A percentile compares a stretch with the other conserved stretches of the same genome.
phyloP scores from a whole-genome alignment of 64 coral and sea anemone species.

The Hydrozoanthus tunicans region DNA sequence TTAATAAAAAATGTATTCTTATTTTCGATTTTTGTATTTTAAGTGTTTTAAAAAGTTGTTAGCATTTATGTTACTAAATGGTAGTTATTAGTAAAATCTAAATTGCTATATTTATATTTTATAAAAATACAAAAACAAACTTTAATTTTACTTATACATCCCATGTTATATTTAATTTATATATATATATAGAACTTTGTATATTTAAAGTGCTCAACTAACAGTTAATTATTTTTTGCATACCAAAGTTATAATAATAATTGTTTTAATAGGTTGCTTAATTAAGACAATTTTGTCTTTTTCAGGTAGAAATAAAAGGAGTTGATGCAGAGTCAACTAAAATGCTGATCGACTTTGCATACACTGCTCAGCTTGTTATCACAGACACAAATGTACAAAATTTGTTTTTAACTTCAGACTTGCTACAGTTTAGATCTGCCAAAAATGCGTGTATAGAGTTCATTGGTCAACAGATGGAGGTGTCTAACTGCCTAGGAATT shows the following conservation, averaged over 20 bases:
- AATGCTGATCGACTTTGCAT: constrained; percentile 84
- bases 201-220: no score
- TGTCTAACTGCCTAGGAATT: constrained; percentile 87
- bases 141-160: no score
- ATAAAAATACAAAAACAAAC: no score
- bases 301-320: constrained; percentile 91
- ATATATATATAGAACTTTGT: no score
- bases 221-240: no score
- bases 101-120: no score
- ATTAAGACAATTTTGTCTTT: neutral
- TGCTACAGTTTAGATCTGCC: constrained; percentile 85
- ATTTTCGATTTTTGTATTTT: no score
- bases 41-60: no score
- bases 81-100: no score
- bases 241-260: neutral
- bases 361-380: constrained; percentile 79
- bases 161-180: no score
- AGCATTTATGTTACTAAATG: no score
- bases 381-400: constrained; percentile 91
- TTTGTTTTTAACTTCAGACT: constrained; percentile 86
- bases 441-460: constrained; percentile 92
- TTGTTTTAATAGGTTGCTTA: neutral
- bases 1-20: no score
- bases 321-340: constrained; percentile 75
- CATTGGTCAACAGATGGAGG: constrained; percentile 82